Evolutionary conservation across 2,113 vertebrate genomes (phyloP).

Genomic region (Bujurquina vittata): DNA sequence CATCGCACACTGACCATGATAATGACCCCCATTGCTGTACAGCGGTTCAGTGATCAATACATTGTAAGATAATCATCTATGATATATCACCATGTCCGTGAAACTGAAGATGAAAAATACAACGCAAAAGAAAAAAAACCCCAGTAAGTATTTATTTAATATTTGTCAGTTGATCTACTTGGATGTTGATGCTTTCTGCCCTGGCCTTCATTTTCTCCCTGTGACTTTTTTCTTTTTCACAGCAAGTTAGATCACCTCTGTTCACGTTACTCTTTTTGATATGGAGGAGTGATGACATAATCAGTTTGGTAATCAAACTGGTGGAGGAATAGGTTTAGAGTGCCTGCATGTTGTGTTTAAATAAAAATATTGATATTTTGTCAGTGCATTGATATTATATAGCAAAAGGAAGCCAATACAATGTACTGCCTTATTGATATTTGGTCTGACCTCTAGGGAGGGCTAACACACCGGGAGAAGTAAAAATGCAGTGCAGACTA

Average conservation of each 20-base stretch:
- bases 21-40: not conserved
- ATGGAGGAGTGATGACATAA: not conserved
- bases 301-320: not conserved
- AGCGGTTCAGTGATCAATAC: not conserved
- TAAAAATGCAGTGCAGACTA: not conserved
- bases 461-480: not conserved
- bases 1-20: not conserved
- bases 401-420: not conserved
- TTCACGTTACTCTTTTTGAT: not conserved
- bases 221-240: fast-evolving
- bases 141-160: not conserved
- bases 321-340: not conserved
- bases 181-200: not conserved
- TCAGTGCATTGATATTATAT: not conserved
- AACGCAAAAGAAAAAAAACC: not conserved
- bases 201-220: not conserved
- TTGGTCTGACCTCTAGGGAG: not conserved
- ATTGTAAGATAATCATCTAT: not conserved
- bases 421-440: not conserved
- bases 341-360: not conserved
- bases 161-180: no score
- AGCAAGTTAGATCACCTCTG: not conserved
- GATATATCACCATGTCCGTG: not conserved
- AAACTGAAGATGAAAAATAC: not conserved
- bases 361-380: not conserved